Evolutionary conservation across 2,797 vertebrate genomes (phyloP).

Genomic region (Chromobotia macracanthus): DNA sequence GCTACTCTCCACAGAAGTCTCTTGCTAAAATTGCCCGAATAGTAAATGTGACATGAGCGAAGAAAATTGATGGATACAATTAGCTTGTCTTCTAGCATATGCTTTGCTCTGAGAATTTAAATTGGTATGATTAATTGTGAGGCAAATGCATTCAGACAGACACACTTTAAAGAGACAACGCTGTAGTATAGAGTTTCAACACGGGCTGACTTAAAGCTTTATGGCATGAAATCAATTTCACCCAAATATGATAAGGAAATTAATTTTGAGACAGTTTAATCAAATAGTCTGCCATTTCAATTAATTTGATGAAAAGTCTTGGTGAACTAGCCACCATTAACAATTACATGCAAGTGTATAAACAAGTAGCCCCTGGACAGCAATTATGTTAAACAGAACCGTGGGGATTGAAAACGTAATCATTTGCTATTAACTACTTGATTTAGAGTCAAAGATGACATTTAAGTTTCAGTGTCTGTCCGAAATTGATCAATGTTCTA

Average conservation of each 20-base stretch:
- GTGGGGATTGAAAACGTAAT: slow-evolving; percentile 3
- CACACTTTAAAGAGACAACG: slow-evolving; percentile 60
- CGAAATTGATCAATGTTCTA: slow-evolving; percentile 9
- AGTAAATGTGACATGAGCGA: slow-evolving; percentile 35
- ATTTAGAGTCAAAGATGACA: slow-evolving; percentile 31
- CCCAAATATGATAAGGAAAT: slow-evolving; percentile 63
- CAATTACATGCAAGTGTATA: slow-evolving; percentile 45
- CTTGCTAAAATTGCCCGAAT: background rate
- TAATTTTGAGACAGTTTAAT: slow-evolving; percentile 79
- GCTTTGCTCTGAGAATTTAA: slow-evolving; percentile 57
- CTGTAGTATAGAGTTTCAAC: slow-evolving; percentile 61
- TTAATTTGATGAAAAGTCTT: slow-evolving; percentile 73
- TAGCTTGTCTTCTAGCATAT: slow-evolving; percentile 54
- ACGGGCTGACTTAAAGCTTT: slow-evolving; percentile 57
- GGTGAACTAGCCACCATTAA: slow-evolving; percentile 31
- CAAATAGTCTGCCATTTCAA: slow-evolving; percentile 78
- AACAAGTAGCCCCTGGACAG: slow-evolving; percentile 46
- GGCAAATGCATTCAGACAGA: slow-evolving; percentile 71
- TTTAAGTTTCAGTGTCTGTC: slow-evolving; percentile 20
- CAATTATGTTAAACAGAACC: slow-evolving; percentile 38
- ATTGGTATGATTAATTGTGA: slow-evolving; percentile 72
- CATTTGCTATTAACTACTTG: slow-evolving; percentile 33
- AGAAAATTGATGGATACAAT: slow-evolving; percentile 61
- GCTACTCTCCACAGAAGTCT: background rate
- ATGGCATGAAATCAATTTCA: slow-evolving; percentile 63